phyloP scores from a whole-genome alignment of 2,113 vertebrate species.

The Hystrix brachyura region DNA sequence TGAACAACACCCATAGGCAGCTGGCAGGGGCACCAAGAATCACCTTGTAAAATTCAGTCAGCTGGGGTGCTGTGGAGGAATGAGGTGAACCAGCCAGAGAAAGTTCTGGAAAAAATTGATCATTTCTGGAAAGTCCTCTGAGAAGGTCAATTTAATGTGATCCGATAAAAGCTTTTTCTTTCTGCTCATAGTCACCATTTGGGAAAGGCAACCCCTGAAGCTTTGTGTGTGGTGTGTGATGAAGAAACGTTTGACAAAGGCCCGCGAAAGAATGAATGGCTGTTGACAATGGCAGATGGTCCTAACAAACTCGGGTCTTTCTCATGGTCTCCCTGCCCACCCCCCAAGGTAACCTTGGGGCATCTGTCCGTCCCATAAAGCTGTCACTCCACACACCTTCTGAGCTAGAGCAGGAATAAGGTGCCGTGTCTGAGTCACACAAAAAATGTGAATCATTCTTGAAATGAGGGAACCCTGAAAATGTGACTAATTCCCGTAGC shows the following conservation, averaged over 20 bases:
- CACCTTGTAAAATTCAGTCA: neutral
- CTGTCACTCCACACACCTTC: neutral
- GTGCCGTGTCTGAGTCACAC: constrained; percentile 65
- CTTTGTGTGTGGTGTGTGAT: neutral
- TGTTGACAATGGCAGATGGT: neutral
- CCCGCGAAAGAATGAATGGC: rapidly evolving
- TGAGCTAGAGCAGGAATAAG: constrained; percentile 63
- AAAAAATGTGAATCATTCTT: constrained; percentile 72
- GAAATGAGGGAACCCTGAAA: constrained; percentile 75
- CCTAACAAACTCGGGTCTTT: neutral
- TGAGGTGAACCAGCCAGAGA: neutral
- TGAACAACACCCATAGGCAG: neutral
- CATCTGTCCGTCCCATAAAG: neutral
- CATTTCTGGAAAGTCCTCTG: constrained; percentile 36
- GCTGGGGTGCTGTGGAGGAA: neutral
- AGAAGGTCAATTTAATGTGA: neutral
- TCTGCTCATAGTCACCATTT: neutral
- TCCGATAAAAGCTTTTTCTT: constrained; percentile 32
- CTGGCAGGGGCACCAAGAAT: neutral
- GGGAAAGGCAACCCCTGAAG: neutral
- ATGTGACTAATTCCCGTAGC: constrained; percentile 74
- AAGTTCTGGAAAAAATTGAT: constrained; percentile 43
- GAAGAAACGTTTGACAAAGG: neutral
- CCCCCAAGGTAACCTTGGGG: neutral
- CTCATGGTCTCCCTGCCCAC: neutral